Percentiles rank a stretch among this genome's conserved stretches.
Conservation (phyloP, 2,797 vertebrate genomes). For the Cephalopachus bancanus region DNA sequence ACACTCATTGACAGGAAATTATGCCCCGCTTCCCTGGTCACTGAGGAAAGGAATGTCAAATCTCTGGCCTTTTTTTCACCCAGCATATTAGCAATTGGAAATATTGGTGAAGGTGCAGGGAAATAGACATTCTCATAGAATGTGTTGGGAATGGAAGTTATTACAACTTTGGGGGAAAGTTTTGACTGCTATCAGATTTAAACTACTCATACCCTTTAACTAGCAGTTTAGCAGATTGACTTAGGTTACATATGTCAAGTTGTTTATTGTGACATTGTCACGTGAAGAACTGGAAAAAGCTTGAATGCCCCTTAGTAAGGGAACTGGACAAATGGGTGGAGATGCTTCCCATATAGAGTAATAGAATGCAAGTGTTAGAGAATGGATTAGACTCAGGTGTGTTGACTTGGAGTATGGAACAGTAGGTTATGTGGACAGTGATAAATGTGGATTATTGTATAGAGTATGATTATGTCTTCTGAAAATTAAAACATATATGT, state of each 20-base stretch:
- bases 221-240: neutral
- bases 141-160: neutral
- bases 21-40: neutral
- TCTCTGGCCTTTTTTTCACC: neutral
- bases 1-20: rapidly evolving
- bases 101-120: no score
- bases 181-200: neutral
- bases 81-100: neutral
- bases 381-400: neutral
- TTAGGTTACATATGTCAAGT: neutral
- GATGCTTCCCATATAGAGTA: rapidly evolving
- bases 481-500: neutral
- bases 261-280: neutral
- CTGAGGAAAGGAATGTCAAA: neutral
- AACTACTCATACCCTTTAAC: neutral
- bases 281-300: neutral
- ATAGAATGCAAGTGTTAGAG: neutral
- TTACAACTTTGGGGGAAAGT: neutral
- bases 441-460: rapidly evolving
- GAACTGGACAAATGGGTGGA: neutral
- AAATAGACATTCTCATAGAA: neutral
- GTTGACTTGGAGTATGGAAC: neutral
- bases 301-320: neutral
- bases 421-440: neutral
- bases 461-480: neutral